phyloP scores from a whole-genome alignment of 2,888 invertebrate genomes.

The Noctua pronuba region DNA sequence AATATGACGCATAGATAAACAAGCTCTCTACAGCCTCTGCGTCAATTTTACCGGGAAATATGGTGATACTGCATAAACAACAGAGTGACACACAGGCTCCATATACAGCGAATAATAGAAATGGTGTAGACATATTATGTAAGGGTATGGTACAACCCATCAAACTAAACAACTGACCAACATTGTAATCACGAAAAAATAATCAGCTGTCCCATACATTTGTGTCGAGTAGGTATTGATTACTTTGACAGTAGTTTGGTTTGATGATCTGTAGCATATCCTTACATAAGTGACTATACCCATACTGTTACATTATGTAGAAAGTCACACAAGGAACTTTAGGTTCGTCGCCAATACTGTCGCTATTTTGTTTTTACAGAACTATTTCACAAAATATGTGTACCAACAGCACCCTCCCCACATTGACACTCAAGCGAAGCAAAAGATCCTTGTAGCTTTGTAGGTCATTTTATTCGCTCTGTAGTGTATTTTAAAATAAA shows the following conservation, averaged over 20 bases:
- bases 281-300: background rate
- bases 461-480: conserved; percentile 39
- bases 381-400: background rate
- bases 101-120: background rate
- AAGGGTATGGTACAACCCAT: background rate
- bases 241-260: background rate
- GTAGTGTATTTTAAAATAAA: conserved; percentile 7
- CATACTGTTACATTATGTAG: background rate
- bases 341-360: background rate
- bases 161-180: background rate
- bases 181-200: background rate
- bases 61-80: conserved; percentile 12
- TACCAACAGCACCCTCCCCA: background rate
- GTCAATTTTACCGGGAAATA: conserved; percentile 18
- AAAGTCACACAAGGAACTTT: background rate
- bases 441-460: background rate
- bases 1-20: conserved; percentile 25
- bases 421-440: background rate
- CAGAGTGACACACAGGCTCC: conserved; percentile 4
- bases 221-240: too few species aligned
- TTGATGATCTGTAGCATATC: background rate
- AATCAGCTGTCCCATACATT: background rate
- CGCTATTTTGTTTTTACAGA: background rate
- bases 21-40: background rate
- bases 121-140: background rate